Conservation (phyloP, 2,888 invertebrate genomes). For the Latheticus oryzae region DNA sequence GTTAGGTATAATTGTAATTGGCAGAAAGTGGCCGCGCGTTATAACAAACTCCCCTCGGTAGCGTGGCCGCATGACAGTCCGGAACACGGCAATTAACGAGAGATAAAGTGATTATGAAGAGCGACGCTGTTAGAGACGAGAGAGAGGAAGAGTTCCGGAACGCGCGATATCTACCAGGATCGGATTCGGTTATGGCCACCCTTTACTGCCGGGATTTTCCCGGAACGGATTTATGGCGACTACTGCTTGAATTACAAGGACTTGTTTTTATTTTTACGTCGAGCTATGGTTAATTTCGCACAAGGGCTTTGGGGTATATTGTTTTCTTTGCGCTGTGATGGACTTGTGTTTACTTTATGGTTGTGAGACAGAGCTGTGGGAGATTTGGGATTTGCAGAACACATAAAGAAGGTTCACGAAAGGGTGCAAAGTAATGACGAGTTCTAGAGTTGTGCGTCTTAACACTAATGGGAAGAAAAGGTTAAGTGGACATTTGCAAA, state of each 20-base stretch:
- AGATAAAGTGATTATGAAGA: conserved; percentile 59
- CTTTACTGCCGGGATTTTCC: conserved; percentile 31
- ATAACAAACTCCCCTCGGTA: conserved; percentile 47
- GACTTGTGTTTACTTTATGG: no score
- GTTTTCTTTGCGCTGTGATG: no score
- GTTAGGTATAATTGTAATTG: conserved; percentile 52
- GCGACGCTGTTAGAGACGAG: conserved; percentile 9
- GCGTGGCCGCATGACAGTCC: conserved; percentile 49
- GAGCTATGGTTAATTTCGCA: conserved; percentile 22
- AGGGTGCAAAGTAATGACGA: no score
- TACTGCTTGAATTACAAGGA: conserved; percentile 33
- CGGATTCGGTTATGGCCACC: conserved; percentile 26
- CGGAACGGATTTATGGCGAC: conserved; percentile 36
- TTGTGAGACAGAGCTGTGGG: no score
- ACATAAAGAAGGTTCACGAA: no score
- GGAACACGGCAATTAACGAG: conserved; percentile 57
- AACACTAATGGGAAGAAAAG: no score
- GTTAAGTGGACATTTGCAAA: no score
- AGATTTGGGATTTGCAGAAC: no score
- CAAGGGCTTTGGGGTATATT: no score
- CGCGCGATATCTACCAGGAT: conserved; percentile 35
- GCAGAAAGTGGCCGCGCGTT: conserved; percentile 47
- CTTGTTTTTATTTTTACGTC: conserved; percentile 32
- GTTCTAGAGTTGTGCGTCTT: no score
- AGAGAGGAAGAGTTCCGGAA: conserved; percentile 19